Base-by-base conservation (phyloP, 2,888 invertebrate species). In the Argyresthia goedartella region DNA sequence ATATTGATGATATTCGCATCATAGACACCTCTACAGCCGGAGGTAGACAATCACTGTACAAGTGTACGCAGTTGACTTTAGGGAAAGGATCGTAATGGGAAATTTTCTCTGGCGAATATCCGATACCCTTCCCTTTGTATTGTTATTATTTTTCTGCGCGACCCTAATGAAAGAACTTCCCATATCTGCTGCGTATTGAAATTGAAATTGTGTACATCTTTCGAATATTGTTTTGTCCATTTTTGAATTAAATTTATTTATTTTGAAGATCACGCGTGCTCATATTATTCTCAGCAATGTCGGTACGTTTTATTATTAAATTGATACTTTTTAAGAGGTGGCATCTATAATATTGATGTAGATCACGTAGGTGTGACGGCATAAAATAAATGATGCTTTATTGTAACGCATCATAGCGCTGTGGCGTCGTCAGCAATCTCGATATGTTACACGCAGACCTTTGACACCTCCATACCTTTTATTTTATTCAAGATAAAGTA, bases 151-250 rank as follows among this genome's bases (percentile, higher is more conserved):
- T 79, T 81, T 71, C 44, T 44, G 16, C 49, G 35, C 71, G 77
- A 77, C 76, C 76, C 74, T 82, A 85, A 85, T 85, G 82, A 84
- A 84, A 82, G 78, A 81, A 81, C 73, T 82, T 81, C 78, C 75
- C 71, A 76, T 46, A 45, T 46, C 14, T 51, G 51, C 70, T 72
- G 71, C 70, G 69, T 75, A 78, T 76, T 71, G 75, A 78, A 71
- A 76, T 78, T 74, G 25, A 25, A 25, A 25, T n/a, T n/a, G n/a
- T n/a, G 25, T 25, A 25, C 6, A 4, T 25, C 25, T 25, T 25
- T 7, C 75, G 76, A 73, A 78, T 79, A 73, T 75, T 73, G 73
- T 67, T 64, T 69, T 65, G 33, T 25, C 25, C 2, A 25, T 25
- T 25, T 25, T 25, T 6, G 6, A 25, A 25, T 4, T 25, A 14